Base-by-base conservation (phyloP, 2,113 vertebrate species). In the Pogonocichla stellata region DNA sequence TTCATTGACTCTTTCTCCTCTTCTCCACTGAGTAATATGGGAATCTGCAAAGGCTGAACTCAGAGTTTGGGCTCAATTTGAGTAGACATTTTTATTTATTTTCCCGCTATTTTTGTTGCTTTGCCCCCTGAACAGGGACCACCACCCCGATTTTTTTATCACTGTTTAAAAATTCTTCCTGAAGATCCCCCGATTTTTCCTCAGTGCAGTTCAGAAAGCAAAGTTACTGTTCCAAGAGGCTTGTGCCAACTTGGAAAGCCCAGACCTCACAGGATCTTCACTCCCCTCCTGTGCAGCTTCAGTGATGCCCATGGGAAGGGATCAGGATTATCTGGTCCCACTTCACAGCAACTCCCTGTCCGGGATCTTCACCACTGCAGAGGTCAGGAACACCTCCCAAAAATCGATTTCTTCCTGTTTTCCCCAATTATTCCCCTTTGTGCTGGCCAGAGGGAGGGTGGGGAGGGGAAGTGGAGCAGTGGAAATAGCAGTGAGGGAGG, bases 81-180 rank as follows among this genome's bases (percentile, higher is more conserved):
- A 57, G 45, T 34, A 48, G 43, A 51, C 7, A 23, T 29, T 80
- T 71, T 57, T 36, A 31, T 80, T 72, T 91, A 26, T 67, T 93
- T 80, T 50, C 31, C 15, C 42, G 9, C 12, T 17, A 14, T 7
- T 12, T 78, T 57, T 53, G 42, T 86, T 54, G 71, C n/a, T 91
- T 92, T 96, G 60, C 90, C 77, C 71, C 70, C n/a, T 88, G 62
- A 83, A 88, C 42, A 80, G 83, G 61, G 88, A 94, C 96, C 86
- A 80, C 95, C 83, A 67, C 58, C 84, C 93, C 92, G 91, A 92
- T 94, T 96, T 92, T 85, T 92, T 95, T 96, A 83, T 56, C 12
- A 5, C 53, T 67, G 95, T 62, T 72, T 81, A 56, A 80, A 92
- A 94, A 93, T 34, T 18, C 48, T 73, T 83, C 61, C 31, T 18